phyloP scores from a whole-genome alignment of 2,888 invertebrate species.

The Ephialtes manifestator region DNA sequence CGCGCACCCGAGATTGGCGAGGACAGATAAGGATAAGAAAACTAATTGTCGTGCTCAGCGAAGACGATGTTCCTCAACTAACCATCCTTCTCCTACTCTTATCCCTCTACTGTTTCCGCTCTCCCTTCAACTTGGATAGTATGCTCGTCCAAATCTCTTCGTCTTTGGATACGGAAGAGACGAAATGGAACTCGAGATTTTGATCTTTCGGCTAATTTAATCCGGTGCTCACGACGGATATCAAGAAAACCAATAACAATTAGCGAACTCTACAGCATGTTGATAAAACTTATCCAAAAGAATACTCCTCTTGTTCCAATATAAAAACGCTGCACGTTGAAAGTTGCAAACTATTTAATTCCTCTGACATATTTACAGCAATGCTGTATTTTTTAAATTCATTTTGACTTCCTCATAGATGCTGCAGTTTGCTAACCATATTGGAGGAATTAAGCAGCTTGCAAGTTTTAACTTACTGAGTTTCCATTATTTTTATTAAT shows the following conservation, averaged over 20 bases:
- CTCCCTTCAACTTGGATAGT: conserved; percentile 29
- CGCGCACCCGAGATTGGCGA: conserved; percentile 43
- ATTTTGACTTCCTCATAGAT: too few relatives aligned
- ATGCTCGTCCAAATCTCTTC: conserved; percentile 56
- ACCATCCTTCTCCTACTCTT: conserved; percentile 27
- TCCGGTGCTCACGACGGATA: conserved; percentile 30
- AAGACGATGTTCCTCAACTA: conserved; percentile 48
- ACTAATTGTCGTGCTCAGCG: conserved; percentile 73
- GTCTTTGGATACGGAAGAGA: conserved; percentile 40
- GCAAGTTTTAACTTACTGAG: too few relatives aligned
- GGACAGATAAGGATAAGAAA: conserved; percentile 74
- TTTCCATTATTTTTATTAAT: too few relatives aligned
- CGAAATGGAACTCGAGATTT: conserved; percentile 40
- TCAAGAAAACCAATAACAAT: conserved; percentile 12
- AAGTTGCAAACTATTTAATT: too few relatives aligned
- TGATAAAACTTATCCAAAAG: not conserved
- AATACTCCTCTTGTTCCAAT: not conserved
- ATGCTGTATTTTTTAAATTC: too few relatives aligned
- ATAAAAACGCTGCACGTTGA: not conserved
- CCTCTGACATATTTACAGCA: too few relatives aligned
- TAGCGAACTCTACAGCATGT: conserved; percentile 8
- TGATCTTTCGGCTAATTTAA: conserved; percentile 40
- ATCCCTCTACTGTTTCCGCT: conserved; percentile 19
- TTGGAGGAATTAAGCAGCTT: too few relatives aligned
- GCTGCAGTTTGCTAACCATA: too few relatives aligned